phyloP scores from a whole-genome alignment of 2,888 invertebrate species.

The Caenorhabditis wallacei region DNA sequence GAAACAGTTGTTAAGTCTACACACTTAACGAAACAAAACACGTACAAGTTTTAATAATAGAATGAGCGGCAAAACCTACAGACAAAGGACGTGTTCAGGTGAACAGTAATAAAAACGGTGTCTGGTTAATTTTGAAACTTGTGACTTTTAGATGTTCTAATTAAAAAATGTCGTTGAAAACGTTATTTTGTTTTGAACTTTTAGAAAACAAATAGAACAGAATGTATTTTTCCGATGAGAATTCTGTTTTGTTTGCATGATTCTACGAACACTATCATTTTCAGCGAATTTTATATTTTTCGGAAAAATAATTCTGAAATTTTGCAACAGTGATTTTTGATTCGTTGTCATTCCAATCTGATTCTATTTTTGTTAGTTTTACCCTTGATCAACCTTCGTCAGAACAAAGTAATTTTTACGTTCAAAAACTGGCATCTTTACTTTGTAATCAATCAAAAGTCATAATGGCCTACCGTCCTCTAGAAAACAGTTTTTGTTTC shows the following conservation, averaged over 20 bases:
- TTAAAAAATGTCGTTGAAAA: no score
- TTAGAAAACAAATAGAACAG: no score
- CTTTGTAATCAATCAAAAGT: constrained; percentile 49
- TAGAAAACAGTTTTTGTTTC: constrained; percentile 23
- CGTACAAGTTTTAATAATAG: constrained; percentile 16
- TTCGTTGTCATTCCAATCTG: background rate
- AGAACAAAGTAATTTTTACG: background rate
- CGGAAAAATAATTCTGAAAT: background rate
- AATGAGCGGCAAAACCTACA: background rate
- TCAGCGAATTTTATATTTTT: no score
- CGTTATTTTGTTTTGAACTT: no score
- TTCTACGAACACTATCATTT: no score
- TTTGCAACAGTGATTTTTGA: background rate
- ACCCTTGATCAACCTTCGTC: background rate
- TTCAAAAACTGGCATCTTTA: constrained; percentile 32
- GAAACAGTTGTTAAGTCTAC: constrained; percentile 12
- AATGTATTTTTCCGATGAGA: no score
- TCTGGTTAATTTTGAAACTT: no score
- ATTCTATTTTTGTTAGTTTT: background rate
- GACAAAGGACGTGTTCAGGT: background rate
- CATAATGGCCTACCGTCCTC: constrained; percentile 36
- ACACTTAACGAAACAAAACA: constrained; percentile 22
- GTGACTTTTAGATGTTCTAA: no score
- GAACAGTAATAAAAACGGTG: background rate
- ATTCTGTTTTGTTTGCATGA: no score